Evolutionary conservation across 2,113 vertebrate species (phyloP).

Genomic region (Barbus barbus): DNA sequence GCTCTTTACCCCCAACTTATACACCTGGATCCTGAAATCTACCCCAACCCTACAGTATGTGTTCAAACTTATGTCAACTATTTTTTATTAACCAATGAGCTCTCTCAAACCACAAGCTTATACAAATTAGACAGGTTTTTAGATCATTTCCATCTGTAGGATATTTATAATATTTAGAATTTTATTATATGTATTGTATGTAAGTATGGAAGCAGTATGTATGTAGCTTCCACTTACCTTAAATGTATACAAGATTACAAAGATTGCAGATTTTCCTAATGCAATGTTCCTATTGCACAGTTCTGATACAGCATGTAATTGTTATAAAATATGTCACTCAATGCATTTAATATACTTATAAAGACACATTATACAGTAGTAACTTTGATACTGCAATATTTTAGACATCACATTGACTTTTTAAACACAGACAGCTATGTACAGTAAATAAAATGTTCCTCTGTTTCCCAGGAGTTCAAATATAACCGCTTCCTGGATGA

Average conservation of each 20-base stretch:
- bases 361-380: background rate
- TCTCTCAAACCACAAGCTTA: background rate
- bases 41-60: constrained; percentile 59
- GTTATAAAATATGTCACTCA: background rate
- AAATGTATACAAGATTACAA: background rate
- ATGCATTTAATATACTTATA: background rate
- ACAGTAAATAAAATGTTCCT: background rate
- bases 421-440: background rate
- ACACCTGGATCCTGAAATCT: constrained; percentile 64
- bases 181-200: background rate
- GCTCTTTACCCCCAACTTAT: constrained; percentile 64
- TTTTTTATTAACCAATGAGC: background rate
- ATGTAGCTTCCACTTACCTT: background rate
- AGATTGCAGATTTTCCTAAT: background rate
- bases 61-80: background rate
- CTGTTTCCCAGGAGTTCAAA: constrained; percentile 59
- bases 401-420: background rate
- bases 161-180: background rate
- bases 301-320: background rate
- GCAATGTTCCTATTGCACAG: background rate
- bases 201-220: background rate
- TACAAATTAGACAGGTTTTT: background rate
- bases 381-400: background rate
- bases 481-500: constrained; percentile 63
- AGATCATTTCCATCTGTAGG: background rate